Base-by-base conservation (phyloP, 2,797 vertebrate genomes). In the Centroberyx gerrardi region DNA sequence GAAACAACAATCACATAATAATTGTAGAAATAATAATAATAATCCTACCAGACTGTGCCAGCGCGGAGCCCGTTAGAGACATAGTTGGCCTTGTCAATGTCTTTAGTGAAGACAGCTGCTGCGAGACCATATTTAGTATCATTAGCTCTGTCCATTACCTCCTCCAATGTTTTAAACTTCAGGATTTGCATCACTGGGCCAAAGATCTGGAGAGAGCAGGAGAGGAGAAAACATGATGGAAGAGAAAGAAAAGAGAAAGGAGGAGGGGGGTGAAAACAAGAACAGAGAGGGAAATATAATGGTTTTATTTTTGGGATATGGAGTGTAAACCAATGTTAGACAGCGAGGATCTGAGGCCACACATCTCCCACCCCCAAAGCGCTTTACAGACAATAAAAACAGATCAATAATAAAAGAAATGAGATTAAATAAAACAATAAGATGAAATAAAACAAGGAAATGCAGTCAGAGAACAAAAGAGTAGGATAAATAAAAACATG, bases 161-260 rank as follows among this genome's bases (percentile, higher is more conserved):
- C 98, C 85, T 99, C 97, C 0, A 99, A 66, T 0, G 94, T 94
- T 72, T 96, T 97, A 87, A 99, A 99, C 87, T 98, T 99, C 36
- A 99, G 85, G 64, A 99, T 97, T 94, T 99, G 97, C 98, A 99
- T 99, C 55, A 99, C 98, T 0, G 98, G 98, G 40, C 98, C 98
- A 51, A 99, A 99, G 74, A 99, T 99, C 97, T 99, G 73, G 0
- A 60, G 66, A 82, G 6, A 68, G 73, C 9, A 66, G 4, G 52
- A 44, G 72, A 0, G 61, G 66, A 84, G 2, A 78, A 49, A 15
- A 71, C 0, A 72, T 4, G 18, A 44, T 0, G 44, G 10, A 48
- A 40, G 28, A 8, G 0, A 76, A 3, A n/a, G 7, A 1, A 33
- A 36, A 1, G 0, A 2, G 22, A 29, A 15, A 8, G 5, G 29